Base-by-base conservation (phyloP, 2,797 vertebrate genomes). In the Aeoliscus strigatus region DNA sequence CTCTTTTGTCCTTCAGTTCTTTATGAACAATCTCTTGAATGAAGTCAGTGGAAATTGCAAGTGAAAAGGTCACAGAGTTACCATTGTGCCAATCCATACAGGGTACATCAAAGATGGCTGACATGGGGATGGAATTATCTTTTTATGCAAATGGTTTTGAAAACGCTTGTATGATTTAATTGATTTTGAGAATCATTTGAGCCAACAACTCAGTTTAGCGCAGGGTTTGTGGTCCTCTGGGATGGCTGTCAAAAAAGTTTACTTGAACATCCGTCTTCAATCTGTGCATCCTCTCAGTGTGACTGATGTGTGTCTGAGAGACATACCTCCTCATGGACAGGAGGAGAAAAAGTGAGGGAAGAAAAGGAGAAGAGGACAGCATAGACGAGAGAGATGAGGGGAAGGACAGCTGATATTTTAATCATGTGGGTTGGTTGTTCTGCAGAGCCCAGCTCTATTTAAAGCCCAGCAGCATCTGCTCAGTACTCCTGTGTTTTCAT, bases 381-480 rank as follows among this genome's bases (percentile, higher is more conserved):
- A 18, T 16, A 27, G 50, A 37, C 26, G 35, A 53, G 40, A 38
- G 42, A 64, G 65, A 69, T 8, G 40, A 44, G 45, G 52, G 32
- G 64, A 73, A 73, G 70, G 69, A 75, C 69, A 75, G 66, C 55
- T 83, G 77, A 81, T 85, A 77, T 79, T 81, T 78, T 78, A 82
- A 79, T 83, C 68, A 79, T 83, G 74, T 66, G 45, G 61, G 63
- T 55, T 73, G 76, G 72, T 77, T 77, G 65, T 75, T 74, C 63
- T 78, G 70, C 75, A 70, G 45, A 66, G 66, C 63, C 63, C 30
- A 12, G 70, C 71, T 81, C 73, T 85, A 82, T 83, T 83, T 85
- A 83, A 82, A 85, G 73, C 61, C 64, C 51, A 14, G 58, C 73
- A 83, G 76, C 81, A 83, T 77, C 77, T 83, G 79, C 60, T 81